These are phyloP conservation scores for Rhipidura dahli DNA, from an alignment of 2,113 vertebrate genomes.

Conservation along the genomic window DNA sequence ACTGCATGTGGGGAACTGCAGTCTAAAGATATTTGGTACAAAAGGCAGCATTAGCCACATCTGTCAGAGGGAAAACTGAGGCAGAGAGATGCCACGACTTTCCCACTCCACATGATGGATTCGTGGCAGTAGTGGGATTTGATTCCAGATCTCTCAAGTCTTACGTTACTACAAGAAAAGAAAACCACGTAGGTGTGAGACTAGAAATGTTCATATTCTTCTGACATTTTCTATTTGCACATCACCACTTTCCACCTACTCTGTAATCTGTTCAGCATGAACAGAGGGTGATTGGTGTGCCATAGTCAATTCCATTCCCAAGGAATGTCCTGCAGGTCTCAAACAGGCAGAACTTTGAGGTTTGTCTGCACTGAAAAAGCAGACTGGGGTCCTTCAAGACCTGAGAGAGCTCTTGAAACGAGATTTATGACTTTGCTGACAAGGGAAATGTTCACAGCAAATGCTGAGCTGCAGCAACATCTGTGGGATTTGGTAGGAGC, in stretches of 20 bases:
- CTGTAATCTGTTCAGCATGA: constrained; percentile 3
- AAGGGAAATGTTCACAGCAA: neutral
- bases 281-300: neutral
- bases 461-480: neutral
- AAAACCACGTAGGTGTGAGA: constrained; percentile 26
- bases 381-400: neutral
- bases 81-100: neutral
- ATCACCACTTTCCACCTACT: constrained; percentile 38
- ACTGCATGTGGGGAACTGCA: neutral
- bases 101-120: neutral
- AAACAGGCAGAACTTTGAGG: neutral
- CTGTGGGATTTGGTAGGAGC: neutral
- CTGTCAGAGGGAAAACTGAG: neutral
- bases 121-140: constrained; percentile 25
- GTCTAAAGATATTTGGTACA: neutral
- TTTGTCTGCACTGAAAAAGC: neutral
- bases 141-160: constrained; percentile 8
- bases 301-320: neutral
- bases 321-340: neutral
- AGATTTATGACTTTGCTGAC: neutral
- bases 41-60: neutral
- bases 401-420: neutral
- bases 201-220: constrained; percentile 31
- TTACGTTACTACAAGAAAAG: constrained; percentile 14
- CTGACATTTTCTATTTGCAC: constrained; percentile 40